phyloP scores from a whole-genome alignment of 92 coral and sea anemone species.

The Porites lobata region DNA sequence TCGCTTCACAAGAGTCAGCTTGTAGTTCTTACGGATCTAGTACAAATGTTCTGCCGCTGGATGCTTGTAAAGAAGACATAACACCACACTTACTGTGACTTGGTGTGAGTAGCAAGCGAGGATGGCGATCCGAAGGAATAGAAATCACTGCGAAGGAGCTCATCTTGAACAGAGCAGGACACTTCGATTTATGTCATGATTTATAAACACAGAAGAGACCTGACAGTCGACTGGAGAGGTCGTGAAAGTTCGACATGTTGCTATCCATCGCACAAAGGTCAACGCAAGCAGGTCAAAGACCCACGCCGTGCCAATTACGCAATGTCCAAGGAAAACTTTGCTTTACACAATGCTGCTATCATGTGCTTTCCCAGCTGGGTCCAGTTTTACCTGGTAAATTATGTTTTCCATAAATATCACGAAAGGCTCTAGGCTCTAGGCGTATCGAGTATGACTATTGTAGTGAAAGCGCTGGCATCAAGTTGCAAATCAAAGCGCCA shows the following conservation, averaged over 20 bases:
- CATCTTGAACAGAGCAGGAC: constrained; percentile 59
- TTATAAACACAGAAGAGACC: constrained; percentile 45
- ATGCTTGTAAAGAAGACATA: constrained; percentile 41
- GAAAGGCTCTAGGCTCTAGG: constrained; percentile 3
- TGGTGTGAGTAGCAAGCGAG: constrained; percentile 49
- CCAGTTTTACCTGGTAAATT: constrained; percentile 25
- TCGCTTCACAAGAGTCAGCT: constrained; percentile 44
- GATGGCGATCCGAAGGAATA: constrained; percentile 25
- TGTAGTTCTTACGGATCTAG: constrained; percentile 53
- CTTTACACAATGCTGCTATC: constrained; percentile 8
- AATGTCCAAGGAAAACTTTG: constrained; percentile 40
- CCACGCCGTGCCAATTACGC: constrained; percentile 20
- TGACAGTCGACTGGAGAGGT: constrained; percentile 56
- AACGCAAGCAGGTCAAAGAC: constrained; percentile 40
- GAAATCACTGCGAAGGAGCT: constrained; percentile 29
- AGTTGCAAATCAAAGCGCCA: constrained; percentile 9
- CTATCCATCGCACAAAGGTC: constrained; percentile 44
- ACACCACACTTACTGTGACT: constrained; percentile 38
- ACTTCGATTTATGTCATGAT: background rate
- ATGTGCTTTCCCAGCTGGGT: constrained; percentile 7
- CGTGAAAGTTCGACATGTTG: constrained; percentile 49
- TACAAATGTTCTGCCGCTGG: background rate
- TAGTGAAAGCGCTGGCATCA: background rate
- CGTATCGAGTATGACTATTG: too few species aligned
- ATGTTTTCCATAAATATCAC: background rate